These are phyloP conservation scores for Anniella stebbinsi DNA, from an alignment of 2,797 vertebrate genomes.

Conservation along the genomic window DNA sequence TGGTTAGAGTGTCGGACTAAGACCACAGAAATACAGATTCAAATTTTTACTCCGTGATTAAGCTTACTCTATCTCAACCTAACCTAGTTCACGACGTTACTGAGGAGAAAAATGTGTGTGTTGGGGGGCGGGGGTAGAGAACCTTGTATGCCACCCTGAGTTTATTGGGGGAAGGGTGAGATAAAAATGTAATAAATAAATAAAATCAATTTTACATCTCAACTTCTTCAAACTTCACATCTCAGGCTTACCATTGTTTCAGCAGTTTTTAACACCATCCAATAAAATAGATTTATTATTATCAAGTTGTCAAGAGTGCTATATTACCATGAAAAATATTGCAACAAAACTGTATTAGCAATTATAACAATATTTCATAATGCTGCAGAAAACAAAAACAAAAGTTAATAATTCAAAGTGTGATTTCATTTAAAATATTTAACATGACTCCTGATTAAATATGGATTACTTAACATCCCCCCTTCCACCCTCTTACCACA, in stretches of 20 bases:
- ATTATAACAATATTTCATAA: conserved; percentile 38
- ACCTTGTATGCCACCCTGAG: background rate
- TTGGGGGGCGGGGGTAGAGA: background rate
- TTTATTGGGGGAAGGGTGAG: background rate
- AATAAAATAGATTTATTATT: conserved; percentile 1
- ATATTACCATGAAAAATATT: conserved; percentile 30
- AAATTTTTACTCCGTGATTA: background rate
- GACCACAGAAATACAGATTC: background rate
- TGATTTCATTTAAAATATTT: conserved; percentile 24
- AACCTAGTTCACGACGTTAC: background rate
- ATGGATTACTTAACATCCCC: conserved; percentile 10
- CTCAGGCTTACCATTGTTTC: conserved; percentile 1
- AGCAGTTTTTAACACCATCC: conserved; percentile 3
- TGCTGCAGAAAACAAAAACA: background rate
- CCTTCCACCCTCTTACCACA: background rate
- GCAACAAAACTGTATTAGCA: conserved; percentile 16
- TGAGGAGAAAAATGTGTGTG: background rate
- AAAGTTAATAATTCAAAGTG: conserved; percentile 9
- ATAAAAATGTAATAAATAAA: background rate
- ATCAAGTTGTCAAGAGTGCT: conserved; percentile 1
- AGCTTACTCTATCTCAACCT: background rate
- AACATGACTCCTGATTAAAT: conserved; percentile 25
- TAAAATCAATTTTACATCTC: background rate
- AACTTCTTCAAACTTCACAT: background rate
- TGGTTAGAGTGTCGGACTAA: background rate